Base-by-base conservation (phyloP, 2,888 invertebrate genomes). In the Heliconius erato region DNA sequence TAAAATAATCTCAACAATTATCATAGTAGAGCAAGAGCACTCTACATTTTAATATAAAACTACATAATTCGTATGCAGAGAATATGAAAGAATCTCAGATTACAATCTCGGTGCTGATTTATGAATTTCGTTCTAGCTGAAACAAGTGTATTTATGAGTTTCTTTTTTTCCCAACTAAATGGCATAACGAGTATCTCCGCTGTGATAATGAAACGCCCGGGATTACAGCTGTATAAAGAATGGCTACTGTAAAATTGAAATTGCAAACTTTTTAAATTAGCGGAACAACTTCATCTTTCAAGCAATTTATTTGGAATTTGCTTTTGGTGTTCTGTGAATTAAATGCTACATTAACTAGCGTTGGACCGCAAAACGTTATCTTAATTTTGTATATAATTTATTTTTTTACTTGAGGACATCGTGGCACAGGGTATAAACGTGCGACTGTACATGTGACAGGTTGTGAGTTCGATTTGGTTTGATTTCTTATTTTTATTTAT, bases 41-140 rank as follows among this genome's bases (percentile, higher is more conserved):
- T 85, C 44, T 68, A 59, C 35, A 69, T 26, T 67, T 54, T 77
- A 76, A 67, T 67, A 59, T 77, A 81, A 89, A 89, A 87, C 87
- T 84, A 71, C 71, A 72, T 85, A 87, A 87, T 88, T 88, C 88
- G 87, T 88, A 90, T 90, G 88, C 90, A 88, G 85, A 88, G 85
- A 84, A 89, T 88, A 91, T 89, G 89, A 91, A 91, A 90, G 90
- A 91, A 91, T 91, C 90, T 90, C 88, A 89, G 88, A 88, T 90
- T 90, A 88, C 90, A 89, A 90, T 91, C 91, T 90, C 90, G 86
- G 88, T 83, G 85, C 87, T 93, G 94, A 94, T 94, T 94, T 93
- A 94, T 93, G 93, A 91, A 89, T 92, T 92, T 93, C 91, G 93
- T 94, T 93, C 91, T 88, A 90, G 88, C 89, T 91, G 90, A 90